phyloP scores from a whole-genome alignment of 2,113 vertebrate genomes.

The Raphicerus campestris region DNA sequence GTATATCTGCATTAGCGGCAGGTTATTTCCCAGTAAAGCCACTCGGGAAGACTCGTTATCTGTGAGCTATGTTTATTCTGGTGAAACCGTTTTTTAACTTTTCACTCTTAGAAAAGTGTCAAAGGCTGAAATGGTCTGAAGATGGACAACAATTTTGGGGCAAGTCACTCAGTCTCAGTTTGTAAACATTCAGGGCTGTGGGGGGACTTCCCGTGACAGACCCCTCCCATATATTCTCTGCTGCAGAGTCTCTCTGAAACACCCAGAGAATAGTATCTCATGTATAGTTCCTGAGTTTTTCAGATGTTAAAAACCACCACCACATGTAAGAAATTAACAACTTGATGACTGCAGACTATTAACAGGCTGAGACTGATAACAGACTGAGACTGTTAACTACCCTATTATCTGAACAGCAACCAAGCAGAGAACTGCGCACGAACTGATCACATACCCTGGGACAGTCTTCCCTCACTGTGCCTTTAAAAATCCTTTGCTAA shows the following conservation, averaged over 20 bases:
- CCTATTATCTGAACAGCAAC: neutral
- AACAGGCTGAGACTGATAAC: neutral
- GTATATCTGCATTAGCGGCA: neutral
- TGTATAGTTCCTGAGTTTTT: neutral
- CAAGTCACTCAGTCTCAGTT: neutral
- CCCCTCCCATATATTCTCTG: neutral
- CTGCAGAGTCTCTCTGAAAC: neutral
- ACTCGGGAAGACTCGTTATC: neutral
- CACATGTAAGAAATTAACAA: neutral
- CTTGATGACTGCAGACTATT: neutral
- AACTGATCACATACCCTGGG: neutral
- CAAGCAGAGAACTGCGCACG: neutral
- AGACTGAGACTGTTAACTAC: neutral
- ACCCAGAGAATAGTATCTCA: neutral
- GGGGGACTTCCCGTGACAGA: neutral
- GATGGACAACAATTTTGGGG: neutral
- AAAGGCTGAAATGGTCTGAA: neutral
- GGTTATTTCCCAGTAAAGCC: neutral
- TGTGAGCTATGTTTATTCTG: neutral
- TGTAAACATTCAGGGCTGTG: neutral
- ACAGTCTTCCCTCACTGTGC: neutral
- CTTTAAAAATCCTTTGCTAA: neutral
- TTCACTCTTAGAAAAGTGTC: neutral
- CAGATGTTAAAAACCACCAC: neutral
- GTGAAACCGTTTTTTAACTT: neutral